Conservation (phyloP, 2,113 vertebrate genomes). For the Gasterosteus nipponicus region DNA sequence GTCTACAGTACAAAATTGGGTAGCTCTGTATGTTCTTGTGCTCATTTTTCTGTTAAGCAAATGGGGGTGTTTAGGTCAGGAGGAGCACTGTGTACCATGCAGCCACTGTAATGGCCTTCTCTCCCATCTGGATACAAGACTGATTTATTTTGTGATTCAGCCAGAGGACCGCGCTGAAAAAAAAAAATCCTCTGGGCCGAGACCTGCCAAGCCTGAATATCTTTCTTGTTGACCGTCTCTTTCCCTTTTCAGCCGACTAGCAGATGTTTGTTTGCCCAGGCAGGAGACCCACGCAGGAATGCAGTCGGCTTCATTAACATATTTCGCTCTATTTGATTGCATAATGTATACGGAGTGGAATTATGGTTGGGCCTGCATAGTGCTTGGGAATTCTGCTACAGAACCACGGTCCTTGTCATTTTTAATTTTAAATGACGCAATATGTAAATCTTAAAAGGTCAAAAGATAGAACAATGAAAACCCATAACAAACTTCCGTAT, state of each 20-base stretch:
- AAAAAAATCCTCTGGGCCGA: slow-evolving; percentile 27
- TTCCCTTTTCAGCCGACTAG: slow-evolving; percentile 54
- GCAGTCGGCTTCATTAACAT: slow-evolving; percentile 62
- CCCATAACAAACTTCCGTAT: background rate
- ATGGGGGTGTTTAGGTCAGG: slow-evolving; percentile 47
- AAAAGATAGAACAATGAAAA: slow-evolving; percentile 2
- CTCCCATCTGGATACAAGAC: slow-evolving; percentile 45
- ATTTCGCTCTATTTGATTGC: slow-evolving; percentile 48
- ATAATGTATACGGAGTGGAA: slow-evolving; percentile 58
- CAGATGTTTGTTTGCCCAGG: slow-evolving; percentile 66
- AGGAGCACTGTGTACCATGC: slow-evolving; percentile 18
- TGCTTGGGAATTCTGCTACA: slow-evolving; percentile 16
- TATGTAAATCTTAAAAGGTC: slow-evolving; percentile 14
- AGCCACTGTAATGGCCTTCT: slow-evolving; percentile 37
- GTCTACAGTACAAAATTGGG: slow-evolving; percentile 20
- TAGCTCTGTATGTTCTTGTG: slow-evolving; percentile 33
- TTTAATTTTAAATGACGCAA: background rate
- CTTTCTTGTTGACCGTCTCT: slow-evolving; percentile 1
- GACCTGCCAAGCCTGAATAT: slow-evolving; percentile 39
- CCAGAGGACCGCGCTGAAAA: background rate
- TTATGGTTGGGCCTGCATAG: slow-evolving; percentile 51
- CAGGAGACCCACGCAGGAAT: slow-evolving; percentile 32
- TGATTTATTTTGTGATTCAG: slow-evolving; percentile 50
- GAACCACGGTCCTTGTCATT: background rate
- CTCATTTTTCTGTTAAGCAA: slow-evolving; percentile 38